Evolutionary conservation across 1,140 invertebrate species (phyloP).

Genomic region (Hestina assimilis): DNA sequence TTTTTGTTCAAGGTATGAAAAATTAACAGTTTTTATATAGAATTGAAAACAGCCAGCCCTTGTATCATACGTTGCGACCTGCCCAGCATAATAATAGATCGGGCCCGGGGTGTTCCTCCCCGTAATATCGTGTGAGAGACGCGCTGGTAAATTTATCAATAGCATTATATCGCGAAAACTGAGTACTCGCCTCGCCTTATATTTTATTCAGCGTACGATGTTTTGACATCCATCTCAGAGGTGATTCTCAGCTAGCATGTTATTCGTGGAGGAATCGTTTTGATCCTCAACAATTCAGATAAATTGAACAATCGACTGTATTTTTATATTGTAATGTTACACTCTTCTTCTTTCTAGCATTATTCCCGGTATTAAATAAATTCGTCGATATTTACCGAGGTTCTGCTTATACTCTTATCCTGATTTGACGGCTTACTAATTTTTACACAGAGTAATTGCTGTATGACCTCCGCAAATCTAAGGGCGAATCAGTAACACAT

Average conservation of each 20-base stretch:
- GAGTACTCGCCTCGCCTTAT: constrained; percentile 58
- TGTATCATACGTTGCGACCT: constrained; percentile 59
- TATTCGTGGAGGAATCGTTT: constrained; percentile 30
- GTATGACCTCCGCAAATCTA: too few relatives aligned
- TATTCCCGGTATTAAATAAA: too few relatives aligned
- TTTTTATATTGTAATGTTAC: too few relatives aligned
- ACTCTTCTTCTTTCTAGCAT: too few relatives aligned
- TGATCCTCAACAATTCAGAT: constrained; percentile 5
- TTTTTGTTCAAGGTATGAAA: neutral
- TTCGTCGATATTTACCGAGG: too few relatives aligned
- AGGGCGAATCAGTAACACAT: too few relatives aligned
- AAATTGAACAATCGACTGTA: too few relatives aligned
- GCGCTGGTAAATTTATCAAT: constrained; percentile 75
- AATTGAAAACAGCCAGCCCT: constrained; percentile 44
- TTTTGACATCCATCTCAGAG: constrained; percentile 63
- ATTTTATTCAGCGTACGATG: constrained; percentile 71
- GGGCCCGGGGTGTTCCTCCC: constrained; percentile 53
- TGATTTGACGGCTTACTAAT: too few relatives aligned
- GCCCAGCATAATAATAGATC: constrained; percentile 74
- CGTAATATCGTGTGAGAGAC: constrained; percentile 71
- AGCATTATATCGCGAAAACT: constrained; percentile 66
- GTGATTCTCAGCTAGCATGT: constrained; percentile 18
- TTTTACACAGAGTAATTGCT: too few relatives aligned
- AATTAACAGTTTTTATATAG: neutral
- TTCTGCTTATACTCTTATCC: too few relatives aligned